These are phyloP conservation scores for Pelvicachromis taeniatus DNA, from an alignment of 2,113 vertebrate genomes.

Conservation along the genomic window DNA sequence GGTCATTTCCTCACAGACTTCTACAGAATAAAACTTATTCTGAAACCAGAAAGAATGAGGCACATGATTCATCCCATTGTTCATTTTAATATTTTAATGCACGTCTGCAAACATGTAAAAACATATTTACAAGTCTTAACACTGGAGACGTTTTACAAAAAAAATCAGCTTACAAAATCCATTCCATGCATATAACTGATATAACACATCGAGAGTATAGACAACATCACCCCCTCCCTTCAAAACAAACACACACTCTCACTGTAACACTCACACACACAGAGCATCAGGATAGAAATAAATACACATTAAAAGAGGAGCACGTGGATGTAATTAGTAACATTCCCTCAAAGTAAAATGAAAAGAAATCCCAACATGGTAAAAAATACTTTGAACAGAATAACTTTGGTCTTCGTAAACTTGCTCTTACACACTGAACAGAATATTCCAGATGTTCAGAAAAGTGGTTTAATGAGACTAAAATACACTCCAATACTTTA, in stretches of 20 bases:
- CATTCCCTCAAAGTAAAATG: not conserved
- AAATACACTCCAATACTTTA: not conserved
- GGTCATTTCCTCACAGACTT: not conserved
- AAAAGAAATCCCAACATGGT: not conserved
- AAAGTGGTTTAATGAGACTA: not conserved
- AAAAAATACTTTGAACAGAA: not conserved
- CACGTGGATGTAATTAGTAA: not conserved
- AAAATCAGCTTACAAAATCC: slow-evolving; percentile 39
- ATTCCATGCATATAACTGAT: slow-evolving; percentile 48
- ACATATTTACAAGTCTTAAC: slow-evolving; percentile 36
- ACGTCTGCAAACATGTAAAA: slow-evolving; percentile 52
- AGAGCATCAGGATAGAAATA: slow-evolving; percentile 8
- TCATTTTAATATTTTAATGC: slow-evolving; percentile 44
- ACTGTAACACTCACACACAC: not conserved
- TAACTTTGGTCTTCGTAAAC: not conserved
- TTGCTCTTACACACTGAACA: not conserved
- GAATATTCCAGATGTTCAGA: not conserved
- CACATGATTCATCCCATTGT: not conserved
- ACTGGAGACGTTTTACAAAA: slow-evolving; percentile 25
- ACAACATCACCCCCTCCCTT: not conserved
- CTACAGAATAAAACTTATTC: not conserved
- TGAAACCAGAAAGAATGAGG: not conserved
- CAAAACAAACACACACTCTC: not conserved
- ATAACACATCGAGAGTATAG: not conserved
- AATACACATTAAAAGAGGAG: slow-evolving; percentile 12